A percentile compares a stretch with the other conserved stretches of the same genome.
These are phyloP conservation scores for Apis mellifera DNA, from an alignment of 1,140 invertebrate genomes.

Conservation along the genomic window Amel_HAv3.1 CM009941.2:452001-452500, in stretches of 20 bases:
- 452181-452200: conserved; percentile 1
- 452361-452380: neutral
- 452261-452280: conserved; percentile 69
- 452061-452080: conserved; percentile 8
- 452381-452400: neutral
- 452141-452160: neutral
- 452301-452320: conserved; percentile 50
- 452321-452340: neutral
- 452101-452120: neutral
- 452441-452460: conserved; percentile 37
- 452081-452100: conserved; percentile 8
- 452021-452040: conserved; percentile 57
- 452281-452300: conserved; percentile 60
- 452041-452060: conserved; percentile 44
- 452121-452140: neutral
- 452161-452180: conserved; percentile 18
- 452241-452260: conserved; percentile 74
- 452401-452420: conserved; percentile 16
- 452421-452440: conserved; percentile 38
- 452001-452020: conserved; percentile 73
- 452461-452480: conserved; percentile 53
- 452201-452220: conserved; percentile 29
- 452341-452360: neutral
- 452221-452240: conserved; percentile 63
- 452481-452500: conserved; percentile 57